phyloP scores from a whole-genome alignment of 2,797 vertebrate genomes.

The Karalla daura region DNA sequence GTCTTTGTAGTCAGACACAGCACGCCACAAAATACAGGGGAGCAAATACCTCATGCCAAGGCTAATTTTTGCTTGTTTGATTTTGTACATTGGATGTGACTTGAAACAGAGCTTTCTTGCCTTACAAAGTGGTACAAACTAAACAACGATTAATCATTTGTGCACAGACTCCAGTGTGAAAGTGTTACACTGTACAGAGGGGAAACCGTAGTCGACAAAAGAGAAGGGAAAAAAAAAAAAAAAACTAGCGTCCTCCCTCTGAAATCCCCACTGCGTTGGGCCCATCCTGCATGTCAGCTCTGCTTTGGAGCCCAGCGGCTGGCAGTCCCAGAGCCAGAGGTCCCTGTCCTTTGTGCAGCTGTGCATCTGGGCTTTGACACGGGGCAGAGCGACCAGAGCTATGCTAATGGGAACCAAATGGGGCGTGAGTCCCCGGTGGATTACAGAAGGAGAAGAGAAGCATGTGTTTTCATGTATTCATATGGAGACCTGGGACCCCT shows the following conservation, averaged over 20 bases:
- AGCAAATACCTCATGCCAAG: slow-evolving; percentile 66
- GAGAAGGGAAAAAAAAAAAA: no score
- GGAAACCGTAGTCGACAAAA: slow-evolving; percentile 14
- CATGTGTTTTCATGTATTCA: slow-evolving; percentile 81
- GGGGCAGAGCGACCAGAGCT: slow-evolving; percentile 80
- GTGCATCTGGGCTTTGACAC: slow-evolving; percentile 80
- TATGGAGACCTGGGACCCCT: slow-evolving; percentile 67
- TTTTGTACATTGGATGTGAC: slow-evolving; percentile 65
- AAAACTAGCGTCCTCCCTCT: slow-evolving; percentile 32
- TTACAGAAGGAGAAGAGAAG: slow-evolving; percentile 79
- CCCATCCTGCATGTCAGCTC: slow-evolving; percentile 71
- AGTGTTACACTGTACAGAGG: not conserved
- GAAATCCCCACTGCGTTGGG: slow-evolving; percentile 55
- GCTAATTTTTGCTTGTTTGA: slow-evolving; percentile 77
- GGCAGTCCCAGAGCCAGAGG: slow-evolving; percentile 74
- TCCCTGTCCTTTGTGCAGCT: slow-evolving; percentile 83
- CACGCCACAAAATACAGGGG: slow-evolving; percentile 71
- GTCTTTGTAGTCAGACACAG: slow-evolving; percentile 77
- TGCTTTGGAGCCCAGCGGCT: slow-evolving; percentile 67
- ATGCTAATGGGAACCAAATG: slow-evolving; percentile 86
- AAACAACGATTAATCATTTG: slow-evolving; percentile 71
- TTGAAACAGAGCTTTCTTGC: slow-evolving; percentile 60
- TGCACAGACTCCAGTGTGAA: slow-evolving; percentile 40
- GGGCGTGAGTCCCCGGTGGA: slow-evolving; percentile 80
- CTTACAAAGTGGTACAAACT: slow-evolving; percentile 61